Base-by-base conservation (phyloP, 2,888 invertebrate species). In the Drosophila silvestris region DNA sequence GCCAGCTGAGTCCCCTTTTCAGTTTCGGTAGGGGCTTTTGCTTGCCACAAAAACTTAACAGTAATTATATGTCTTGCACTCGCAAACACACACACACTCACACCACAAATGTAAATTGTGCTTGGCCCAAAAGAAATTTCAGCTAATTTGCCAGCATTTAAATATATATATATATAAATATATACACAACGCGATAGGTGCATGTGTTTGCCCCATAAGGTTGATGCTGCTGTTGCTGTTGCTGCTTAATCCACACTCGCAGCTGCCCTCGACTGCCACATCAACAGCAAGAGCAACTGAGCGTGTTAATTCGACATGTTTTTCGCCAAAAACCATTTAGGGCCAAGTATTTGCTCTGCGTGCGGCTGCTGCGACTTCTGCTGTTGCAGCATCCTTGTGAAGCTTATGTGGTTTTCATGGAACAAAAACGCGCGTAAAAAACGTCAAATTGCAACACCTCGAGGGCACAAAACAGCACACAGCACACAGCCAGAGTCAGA, bases 381-480 rank as follows among this genome's bases (percentile, higher is more conserved):
- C 57, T 54, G 32, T 53, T 59, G 67, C 67, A 63, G 81, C 87
- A 77, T 58, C 79, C 70, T 67, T 61, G 54, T 59, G 74, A 61
- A 76, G 73, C 81, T 81, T 81, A 77, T 85, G 85, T 79, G 85
- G 75, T 81, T 89, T 88, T 85, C 90, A 91, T 71, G 89, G 90
- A 90, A 89, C 78, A 82, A 82, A 86, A 82, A 80, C 84, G 80
- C 91, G 92, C 89, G 91, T 91, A 92, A 92, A 89, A 86, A 91
- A 92, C 92, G 88, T 91, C 91, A 91, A 92, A 92, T 91, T 92
- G 92, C 92, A 92, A 91, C 92, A 92, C 92, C 92, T 92, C 78
- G 82, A 86, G 92, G 91, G 88, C 81, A 89, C 83, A 80, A 67
- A 62, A 41, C 66, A 74, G 50, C 69, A 61, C 52, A 44, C 33